phyloP scores from a whole-genome alignment of 2,797 vertebrate species.

The Hippoglossus hippoglossus region DNA sequence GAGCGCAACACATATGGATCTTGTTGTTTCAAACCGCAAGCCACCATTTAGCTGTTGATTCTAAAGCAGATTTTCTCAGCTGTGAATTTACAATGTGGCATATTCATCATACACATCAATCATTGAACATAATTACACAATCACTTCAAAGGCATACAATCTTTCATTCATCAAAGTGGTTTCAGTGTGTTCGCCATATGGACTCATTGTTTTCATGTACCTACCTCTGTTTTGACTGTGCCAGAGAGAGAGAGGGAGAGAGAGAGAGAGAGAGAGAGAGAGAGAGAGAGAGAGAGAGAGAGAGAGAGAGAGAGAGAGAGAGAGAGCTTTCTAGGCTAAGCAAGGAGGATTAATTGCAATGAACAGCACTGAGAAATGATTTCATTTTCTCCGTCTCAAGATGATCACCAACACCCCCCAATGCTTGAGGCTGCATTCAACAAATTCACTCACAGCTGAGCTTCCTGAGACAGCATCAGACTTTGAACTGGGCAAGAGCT shows the following conservation, averaged over 20 bases:
- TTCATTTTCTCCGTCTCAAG: slow-evolving; percentile 85
- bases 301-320: no score
- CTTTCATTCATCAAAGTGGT: slow-evolving; percentile 83
- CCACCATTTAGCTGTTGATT: slow-evolving; percentile 81
- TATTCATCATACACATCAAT: slow-evolving; percentile 83
- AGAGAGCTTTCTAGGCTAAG: slow-evolving; percentile 66
- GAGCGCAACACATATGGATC: slow-evolving; percentile 78
- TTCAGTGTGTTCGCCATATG: slow-evolving; percentile 82
- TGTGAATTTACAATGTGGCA: slow-evolving; percentile 80
- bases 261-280: no score
- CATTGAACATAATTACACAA: slow-evolving; percentile 80
- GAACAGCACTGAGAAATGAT: slow-evolving; percentile 86
- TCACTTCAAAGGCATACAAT: slow-evolving; percentile 81
- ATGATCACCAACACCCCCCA: slow-evolving; percentile 82
- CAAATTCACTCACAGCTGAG: slow-evolving; percentile 78
- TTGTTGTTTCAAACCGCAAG: slow-evolving; percentile 75
- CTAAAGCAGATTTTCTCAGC: slow-evolving; percentile 77
- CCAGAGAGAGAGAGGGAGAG: slow-evolving; percentile 15
- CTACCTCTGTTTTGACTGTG: slow-evolving; percentile 76
- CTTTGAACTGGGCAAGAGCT: slow-evolving; percentile 77
- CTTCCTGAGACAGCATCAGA: slow-evolving; percentile 68
- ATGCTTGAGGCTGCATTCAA: slow-evolving; percentile 73
- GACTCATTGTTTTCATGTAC: slow-evolving; percentile 77
- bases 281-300: no score
- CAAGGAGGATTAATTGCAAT: slow-evolving; percentile 78